Conservation (phyloP, 92 coral and sea anemone genomes). For the Porites divaricata region DNA sequence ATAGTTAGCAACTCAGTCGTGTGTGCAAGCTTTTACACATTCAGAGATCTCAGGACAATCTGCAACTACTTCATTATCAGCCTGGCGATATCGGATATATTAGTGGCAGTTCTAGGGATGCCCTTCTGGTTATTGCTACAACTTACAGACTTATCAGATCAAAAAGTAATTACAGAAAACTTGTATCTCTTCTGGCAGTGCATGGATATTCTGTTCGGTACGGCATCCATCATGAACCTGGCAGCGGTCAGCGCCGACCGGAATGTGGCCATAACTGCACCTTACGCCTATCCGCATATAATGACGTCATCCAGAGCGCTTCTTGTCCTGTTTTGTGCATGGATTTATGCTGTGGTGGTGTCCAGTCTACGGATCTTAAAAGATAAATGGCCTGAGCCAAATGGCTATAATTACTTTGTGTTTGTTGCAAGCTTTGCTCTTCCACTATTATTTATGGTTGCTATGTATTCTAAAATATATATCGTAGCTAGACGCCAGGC, state of each 20-base stretch:
- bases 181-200: slow-evolving; percentile 64
- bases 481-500: slow-evolving; percentile 93
- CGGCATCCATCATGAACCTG: slow-evolving; percentile 85
- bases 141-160: slow-evolving; percentile 58
- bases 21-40: slow-evolving; percentile 88
- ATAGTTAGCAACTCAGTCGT: slow-evolving; percentile 86
- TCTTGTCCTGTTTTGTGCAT: slow-evolving; percentile 67
- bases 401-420: slow-evolving; percentile 72
- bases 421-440: slow-evolving; percentile 72
- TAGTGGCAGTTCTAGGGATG: slow-evolving; percentile 86
- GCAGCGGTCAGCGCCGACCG: slow-evolving; percentile 94
- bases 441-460: slow-evolving; percentile 79
- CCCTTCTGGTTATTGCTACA: slow-evolving; percentile 89
- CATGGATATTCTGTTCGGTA: slow-evolving; percentile 83
- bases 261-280: slow-evolving; percentile 91
- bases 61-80: slow-evolving; percentile 94
- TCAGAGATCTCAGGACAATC: slow-evolving; percentile 91
- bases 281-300: slow-evolving; percentile 82
- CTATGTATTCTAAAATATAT: slow-evolving; percentile 90
- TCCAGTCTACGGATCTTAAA: slow-evolving; percentile 65
- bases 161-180: slow-evolving; percentile 28
- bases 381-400: slow-evolving; percentile 39
- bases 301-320: slow-evolving; percentile 87
- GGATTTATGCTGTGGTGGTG: slow-evolving; percentile 79
- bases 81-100: slow-evolving; percentile 85